Base-by-base conservation (phyloP, 2,113 vertebrate genomes). In the Apus apus region DNA sequence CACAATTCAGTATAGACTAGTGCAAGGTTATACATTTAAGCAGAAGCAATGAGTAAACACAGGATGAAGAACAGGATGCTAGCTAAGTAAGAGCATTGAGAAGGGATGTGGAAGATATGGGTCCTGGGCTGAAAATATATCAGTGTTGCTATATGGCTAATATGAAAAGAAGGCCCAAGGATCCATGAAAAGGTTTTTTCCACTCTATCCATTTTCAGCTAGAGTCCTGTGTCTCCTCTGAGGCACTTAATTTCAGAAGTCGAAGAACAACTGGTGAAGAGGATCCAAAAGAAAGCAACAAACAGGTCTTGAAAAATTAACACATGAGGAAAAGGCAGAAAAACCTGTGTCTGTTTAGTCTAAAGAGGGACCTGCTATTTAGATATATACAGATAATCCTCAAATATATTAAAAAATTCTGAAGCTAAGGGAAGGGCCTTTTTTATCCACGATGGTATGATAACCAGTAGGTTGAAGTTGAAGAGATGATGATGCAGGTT, bases 361-460 rank as follows among this genome's bases (percentile, higher is more conserved):
- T 5, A 4, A 51, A 38, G 43, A 50, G 30, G 12, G 26, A 58
- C 22, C 15, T 80, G 13, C 16, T 67, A 38, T 27, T 62, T 46
- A 34, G 18, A 76, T 16, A 43, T 34, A 36, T n/a, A 27, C 30
- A 40, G 15, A 22, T 40, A 26, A 36, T 38, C 32, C 61, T 76
- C 58, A 67, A 72, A 87, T 48, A 50, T 1, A 2, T 27, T 56
- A 61, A 66, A 57, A 20, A 21, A 32, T 67, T 81, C 27, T 23
- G 38, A 72, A 64, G 19, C 2, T 0, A 75, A 38, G 1, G 1
- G 45, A 32, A 40, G 11, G 9, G 30, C 5, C 1, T 82, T 2
- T 48, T 66, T 60, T 48, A 34, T 74, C 65, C 21, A 4, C 40
- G 27, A 5, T 40, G 6, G 6, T 71, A 7, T 34, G 20, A 17